phyloP scores from a whole-genome alignment of 2,797 vertebrate species.

The Ctenopoma multispine region DNA sequence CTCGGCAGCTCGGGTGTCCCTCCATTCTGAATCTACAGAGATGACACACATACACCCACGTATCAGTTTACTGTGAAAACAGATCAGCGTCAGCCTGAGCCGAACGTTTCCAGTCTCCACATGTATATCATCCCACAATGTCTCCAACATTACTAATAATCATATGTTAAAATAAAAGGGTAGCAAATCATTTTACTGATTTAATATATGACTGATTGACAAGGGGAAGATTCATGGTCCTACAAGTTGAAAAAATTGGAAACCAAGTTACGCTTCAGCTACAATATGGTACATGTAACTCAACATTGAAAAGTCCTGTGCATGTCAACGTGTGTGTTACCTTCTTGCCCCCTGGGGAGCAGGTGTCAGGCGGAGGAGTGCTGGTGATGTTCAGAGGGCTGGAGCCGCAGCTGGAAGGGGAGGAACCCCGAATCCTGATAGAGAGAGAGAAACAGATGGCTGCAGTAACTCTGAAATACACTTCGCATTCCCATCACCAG shows the following conservation, averaged over 20 bases:
- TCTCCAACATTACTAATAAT: neutral
- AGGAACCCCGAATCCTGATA: conserved; percentile 94
- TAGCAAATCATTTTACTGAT: neutral
- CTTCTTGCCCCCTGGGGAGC: conserved; percentile 96
- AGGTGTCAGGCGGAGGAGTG: conserved; percentile 94
- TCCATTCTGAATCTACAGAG: conserved; percentile 92
- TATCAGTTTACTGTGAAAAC: conserved; percentile 1
- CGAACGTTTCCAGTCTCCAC: neutral
- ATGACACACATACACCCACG: neutral
- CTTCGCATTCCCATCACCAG: neutral
- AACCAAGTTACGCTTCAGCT: too few relatives aligned
- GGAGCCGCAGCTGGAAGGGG: conserved; percentile 96
- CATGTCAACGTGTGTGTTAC: conserved; percentile 71
- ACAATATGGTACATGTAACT: too few relatives aligned
- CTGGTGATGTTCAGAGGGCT: conserved; percentile 97
- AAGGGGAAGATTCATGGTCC: too few relatives aligned
- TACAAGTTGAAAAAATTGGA: too few relatives aligned
- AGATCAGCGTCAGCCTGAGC: conserved; percentile 3
- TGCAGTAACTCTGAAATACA: neutral
- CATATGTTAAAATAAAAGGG: neutral
- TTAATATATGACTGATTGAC: neutral
- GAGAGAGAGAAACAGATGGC: conserved; percentile 14
- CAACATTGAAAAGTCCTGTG: too few relatives aligned
- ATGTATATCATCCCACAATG: neutral
- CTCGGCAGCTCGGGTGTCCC: conserved; percentile 92